A percentile compares a stretch with the other conserved stretches of the same genome.
Conservation (phyloP, 2,113 vertebrate genomes). For the Scophthalmus maximus region DNA sequence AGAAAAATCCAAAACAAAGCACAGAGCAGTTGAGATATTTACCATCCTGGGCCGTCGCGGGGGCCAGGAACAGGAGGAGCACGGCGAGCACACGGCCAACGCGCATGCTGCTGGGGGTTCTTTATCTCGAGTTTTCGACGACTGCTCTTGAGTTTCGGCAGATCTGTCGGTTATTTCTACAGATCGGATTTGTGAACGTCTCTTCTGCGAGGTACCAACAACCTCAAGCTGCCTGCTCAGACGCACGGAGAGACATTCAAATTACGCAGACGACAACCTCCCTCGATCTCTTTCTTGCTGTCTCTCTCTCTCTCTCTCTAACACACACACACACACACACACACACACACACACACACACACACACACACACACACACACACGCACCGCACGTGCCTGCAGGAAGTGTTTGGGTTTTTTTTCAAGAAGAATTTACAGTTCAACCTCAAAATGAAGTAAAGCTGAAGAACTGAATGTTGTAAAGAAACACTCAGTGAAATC, state of each 20-base stretch:
- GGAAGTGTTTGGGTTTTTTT: constrained; percentile 55
- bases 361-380: neutral
- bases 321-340: neutral
- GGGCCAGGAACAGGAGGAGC: constrained; percentile 7
- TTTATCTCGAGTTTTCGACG: too few relatives aligned
- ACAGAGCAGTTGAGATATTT: constrained; percentile 12
- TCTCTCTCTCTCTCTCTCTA: constrained; percentile 11
- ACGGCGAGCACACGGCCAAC: neutral
- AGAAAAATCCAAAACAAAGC: too few relatives aligned
- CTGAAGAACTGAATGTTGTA: too few relatives aligned
- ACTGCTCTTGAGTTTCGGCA: neutral
- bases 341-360: constrained; percentile 9
- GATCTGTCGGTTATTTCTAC: neutral
- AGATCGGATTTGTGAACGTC: accelerated
- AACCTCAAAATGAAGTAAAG: constrained; percentile 48
- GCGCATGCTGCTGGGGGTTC: too few relatives aligned
- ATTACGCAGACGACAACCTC: accelerated
- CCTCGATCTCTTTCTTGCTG: constrained; percentile 6
- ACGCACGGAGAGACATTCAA: neutral
- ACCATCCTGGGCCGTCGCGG: neutral
- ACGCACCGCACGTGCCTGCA: constrained; percentile 23
- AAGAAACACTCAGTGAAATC: too few relatives aligned
- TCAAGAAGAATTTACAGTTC: constrained; percentile 33
- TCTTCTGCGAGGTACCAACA: neutral
- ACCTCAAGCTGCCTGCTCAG: neutral